phyloP scores from a whole-genome alignment of 2,888 invertebrate species.

The Autographa pulchrina region DNA sequence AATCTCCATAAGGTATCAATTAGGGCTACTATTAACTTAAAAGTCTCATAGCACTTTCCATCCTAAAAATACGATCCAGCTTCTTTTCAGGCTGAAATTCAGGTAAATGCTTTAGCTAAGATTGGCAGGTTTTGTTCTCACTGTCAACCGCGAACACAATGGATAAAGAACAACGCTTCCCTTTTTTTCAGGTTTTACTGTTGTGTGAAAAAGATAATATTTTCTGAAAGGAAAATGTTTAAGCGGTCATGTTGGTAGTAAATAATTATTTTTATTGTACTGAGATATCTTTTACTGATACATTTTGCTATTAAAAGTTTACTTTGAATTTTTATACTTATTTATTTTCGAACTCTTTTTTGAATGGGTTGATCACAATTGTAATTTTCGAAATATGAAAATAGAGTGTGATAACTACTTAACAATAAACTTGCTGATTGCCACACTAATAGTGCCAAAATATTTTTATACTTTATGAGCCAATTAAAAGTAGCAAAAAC shows the following conservation, averaged over 20 bases:
- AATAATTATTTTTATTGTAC: constrained; percentile 2
- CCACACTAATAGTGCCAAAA: too few relatives aligned
- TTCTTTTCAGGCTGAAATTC: constrained; percentile 20
- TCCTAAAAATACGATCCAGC: background rate
- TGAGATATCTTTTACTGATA: background rate
- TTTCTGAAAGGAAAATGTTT: background rate
- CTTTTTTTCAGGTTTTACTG: constrained; percentile 6
- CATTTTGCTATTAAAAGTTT: too few relatives aligned
- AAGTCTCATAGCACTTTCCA: constrained; percentile 6
- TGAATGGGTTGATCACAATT: too few relatives aligned
- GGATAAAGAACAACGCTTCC: constrained; percentile 13
- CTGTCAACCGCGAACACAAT: constrained; percentile 22
- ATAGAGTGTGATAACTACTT: too few relatives aligned
- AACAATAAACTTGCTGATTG: too few relatives aligned
- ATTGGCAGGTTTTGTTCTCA: constrained; percentile 25
- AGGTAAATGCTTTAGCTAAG: constrained; percentile 20
- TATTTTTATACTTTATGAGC: too few relatives aligned
- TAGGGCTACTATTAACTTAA: background rate
- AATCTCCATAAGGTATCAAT: background rate
- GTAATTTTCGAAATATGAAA: too few relatives aligned
- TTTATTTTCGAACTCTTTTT: too few relatives aligned
- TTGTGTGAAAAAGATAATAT: background rate
- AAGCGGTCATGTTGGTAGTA: background rate
- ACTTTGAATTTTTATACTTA: too few relatives aligned
- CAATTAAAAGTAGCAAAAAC: too few relatives aligned